These are phyloP conservation scores for Pyralis farinalis DNA, from an alignment of 2,888 invertebrate genomes.

Conservation along the genomic window DNA sequence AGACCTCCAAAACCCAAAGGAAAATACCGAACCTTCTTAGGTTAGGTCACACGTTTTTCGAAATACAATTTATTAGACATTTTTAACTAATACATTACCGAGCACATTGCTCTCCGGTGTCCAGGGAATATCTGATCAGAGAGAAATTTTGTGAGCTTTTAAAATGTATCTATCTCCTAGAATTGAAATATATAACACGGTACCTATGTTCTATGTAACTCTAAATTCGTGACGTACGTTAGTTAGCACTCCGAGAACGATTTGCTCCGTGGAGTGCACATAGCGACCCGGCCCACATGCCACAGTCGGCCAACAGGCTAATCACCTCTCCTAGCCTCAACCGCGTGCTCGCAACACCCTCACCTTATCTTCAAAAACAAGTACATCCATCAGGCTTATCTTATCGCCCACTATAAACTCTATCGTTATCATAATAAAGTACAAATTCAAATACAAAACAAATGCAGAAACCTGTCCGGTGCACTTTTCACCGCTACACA, in stretches of 20 bases:
- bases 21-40: too few relatives aligned
- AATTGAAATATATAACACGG: too few relatives aligned
- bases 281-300: not conserved
- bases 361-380: conserved; percentile 36
- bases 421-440: conserved; percentile 2
- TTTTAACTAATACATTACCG: too few relatives aligned
- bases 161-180: too few relatives aligned
- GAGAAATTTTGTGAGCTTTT: too few relatives aligned
- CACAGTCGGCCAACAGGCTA: not conserved
- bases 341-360: not conserved
- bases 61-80: too few relatives aligned
- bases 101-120: too few relatives aligned
- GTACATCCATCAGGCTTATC: conserved; percentile 38
- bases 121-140: too few relatives aligned
- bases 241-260: not conserved
- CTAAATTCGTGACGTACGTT: too few relatives aligned
- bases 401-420: conserved; percentile 10
- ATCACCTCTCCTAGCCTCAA: not conserved
- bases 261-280: not conserved
- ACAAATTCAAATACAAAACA: not conserved
- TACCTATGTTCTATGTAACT: too few relatives aligned
- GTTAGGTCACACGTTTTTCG: too few relatives aligned
- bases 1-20: too few relatives aligned
- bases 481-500: not conserved
- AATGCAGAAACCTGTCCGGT: not conserved